Base-by-base conservation (phyloP, 2,797 vertebrate species). In the Sebastes matsubarae region DNA sequence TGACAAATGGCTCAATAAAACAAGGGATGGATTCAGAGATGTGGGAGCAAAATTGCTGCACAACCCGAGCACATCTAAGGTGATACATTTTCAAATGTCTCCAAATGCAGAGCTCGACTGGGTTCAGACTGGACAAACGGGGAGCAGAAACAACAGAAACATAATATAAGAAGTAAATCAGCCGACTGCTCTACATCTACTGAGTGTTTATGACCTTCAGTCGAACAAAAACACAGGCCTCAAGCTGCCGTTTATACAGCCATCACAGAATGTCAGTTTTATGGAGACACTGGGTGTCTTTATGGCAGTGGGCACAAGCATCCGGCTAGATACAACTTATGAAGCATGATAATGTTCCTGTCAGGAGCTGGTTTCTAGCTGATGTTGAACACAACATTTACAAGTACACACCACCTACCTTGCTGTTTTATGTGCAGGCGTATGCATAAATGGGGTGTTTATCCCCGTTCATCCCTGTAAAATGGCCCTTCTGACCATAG, bases 311-410 rank as follows among this genome's bases (percentile, higher is more conserved):
- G 59, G 66, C 58, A 34, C 6, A 57, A 63, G 12, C 50, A 36
- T 25, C 42, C 57, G 58, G 65, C 67, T 22, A 11, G 20, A 66
- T 69, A 8, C 30, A 32, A 4, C 66, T 70, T 54, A 75, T 79
- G 67, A 79, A 57, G 54, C 76, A 32, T 70, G 75, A 60, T 59
- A 66, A 66, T 83, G 60, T 75, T 52, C 20, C 10, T 69, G 36
- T 65, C 59, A 52, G 46, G 55, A 74, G 34, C 57, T 25, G 30
- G 7, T 20, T 46, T 70, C 46, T 13, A 42, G 24, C 13, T 42
- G 38, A 27, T 57, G 30, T 22, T 30, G 9, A 58, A 50, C 27
- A 59, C 16, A 46, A 46, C 68, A 32, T 10, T 70, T 30, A 10
- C 11, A 59, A 36, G 16, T 25, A 7, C 42, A 32, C 59, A 54